A percentile compares a stretch with the other conserved stretches of the same genome.
These are phyloP conservation scores for Mimachlamys varia DNA, from an alignment of 2,888 invertebrate species.

Conservation along the genomic window DNA sequence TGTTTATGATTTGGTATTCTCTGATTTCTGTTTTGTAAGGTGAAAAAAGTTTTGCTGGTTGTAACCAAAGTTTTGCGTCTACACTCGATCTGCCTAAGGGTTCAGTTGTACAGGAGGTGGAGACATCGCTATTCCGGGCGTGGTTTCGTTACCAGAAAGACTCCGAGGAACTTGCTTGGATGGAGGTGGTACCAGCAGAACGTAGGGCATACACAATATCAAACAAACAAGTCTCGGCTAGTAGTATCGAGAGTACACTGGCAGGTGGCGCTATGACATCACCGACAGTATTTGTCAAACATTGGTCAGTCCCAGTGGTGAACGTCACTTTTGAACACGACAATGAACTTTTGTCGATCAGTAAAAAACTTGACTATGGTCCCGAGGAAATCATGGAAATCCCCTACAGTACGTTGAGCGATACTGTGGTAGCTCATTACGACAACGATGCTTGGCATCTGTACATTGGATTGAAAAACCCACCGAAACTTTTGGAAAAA, in stretches of 20 bases:
- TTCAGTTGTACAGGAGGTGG: background rate
- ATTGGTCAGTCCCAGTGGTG: background rate
- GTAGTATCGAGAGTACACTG: background rate
- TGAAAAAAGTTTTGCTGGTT: background rate
- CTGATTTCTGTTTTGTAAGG: background rate
- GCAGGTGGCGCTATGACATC: background rate
- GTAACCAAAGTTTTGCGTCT: background rate
- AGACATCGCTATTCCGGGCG: background rate
- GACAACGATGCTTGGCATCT: background rate
- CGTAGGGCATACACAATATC: background rate
- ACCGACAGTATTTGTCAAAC: background rate
- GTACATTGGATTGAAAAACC: background rate
- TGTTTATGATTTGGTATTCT: too few species aligned
- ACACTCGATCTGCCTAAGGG: background rate
- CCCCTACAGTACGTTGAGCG: background rate
- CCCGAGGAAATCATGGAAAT: background rate
- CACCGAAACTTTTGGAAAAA: background rate
- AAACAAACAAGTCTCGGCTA: background rate
- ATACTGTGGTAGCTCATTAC: background rate
- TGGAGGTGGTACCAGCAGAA: background rate
- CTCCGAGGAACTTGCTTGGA: background rate
- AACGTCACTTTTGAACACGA: conserved; percentile 17
- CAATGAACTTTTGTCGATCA: background rate
- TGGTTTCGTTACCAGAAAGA: conserved; percentile 5
- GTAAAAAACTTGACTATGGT: background rate